Conservation (phyloP, 2,888 invertebrate species). For the Tinea semifulvella region DNA sequence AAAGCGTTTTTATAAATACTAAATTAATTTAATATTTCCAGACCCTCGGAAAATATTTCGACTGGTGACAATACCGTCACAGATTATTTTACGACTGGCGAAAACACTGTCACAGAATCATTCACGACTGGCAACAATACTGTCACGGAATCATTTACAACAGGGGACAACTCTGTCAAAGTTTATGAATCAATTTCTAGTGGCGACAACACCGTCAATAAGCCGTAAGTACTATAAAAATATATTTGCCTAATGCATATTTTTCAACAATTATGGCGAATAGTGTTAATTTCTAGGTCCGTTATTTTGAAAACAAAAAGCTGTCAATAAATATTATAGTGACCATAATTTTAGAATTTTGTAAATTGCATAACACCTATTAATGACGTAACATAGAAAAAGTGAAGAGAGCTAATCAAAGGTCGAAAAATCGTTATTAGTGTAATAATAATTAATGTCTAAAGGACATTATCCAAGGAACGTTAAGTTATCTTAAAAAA, state of each 20-base stretch:
- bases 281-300: no score
- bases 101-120: not conserved
- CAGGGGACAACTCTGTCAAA: not conserved
- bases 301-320: no score
- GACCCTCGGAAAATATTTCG: constrained; percentile 4
- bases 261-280: no score
- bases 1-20: not conserved
- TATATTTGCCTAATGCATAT: not conserved
- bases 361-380: no score
- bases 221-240: not conserved
- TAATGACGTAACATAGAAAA: no score
- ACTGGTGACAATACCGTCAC: not conserved
- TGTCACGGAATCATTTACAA: not conserved
- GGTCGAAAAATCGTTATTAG: no score
- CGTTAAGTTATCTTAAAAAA: no score
- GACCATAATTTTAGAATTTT: no score
- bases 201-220: not conserved
- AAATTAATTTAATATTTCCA: not conserved
- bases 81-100: not conserved
- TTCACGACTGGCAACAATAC: not conserved
- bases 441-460: no score
- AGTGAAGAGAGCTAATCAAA: no score
- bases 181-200: not conserved
- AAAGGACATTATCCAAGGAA: no score
- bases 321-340: no score